Evolutionary conservation across 1,140 invertebrate genomes (phyloP).

Genomic region (Drosophila lacteicornis): DNA sequence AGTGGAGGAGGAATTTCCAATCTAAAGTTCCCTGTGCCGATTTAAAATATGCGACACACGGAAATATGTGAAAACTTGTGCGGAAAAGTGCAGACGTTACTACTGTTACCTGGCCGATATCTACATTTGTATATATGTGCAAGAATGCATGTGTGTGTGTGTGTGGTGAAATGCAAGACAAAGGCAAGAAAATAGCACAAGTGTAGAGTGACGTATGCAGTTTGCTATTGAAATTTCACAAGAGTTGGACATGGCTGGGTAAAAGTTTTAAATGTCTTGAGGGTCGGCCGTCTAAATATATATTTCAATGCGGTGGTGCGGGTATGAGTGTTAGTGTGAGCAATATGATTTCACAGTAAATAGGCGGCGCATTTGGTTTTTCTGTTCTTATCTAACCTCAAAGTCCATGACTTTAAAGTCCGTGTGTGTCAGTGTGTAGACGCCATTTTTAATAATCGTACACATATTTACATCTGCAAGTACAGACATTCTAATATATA

Average conservation of each 20-base stretch:
- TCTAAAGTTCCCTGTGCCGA: slow-evolving; percentile 9
- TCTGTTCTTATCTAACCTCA: slow-evolving; percentile 63
- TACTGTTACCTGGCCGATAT: slow-evolving; percentile 20
- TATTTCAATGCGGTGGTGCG: neutral
- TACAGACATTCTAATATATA: slow-evolving; percentile 27
- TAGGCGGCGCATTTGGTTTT: slow-evolving; percentile 59
- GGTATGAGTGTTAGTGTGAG: slow-evolving; percentile 9
- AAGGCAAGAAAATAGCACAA: slow-evolving; percentile 64
- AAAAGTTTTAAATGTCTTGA: slow-evolving; percentile 36
- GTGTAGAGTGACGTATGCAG: slow-evolving; percentile 74
- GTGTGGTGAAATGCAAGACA: slow-evolving; percentile 73
- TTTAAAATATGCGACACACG: slow-evolving; percentile 25
- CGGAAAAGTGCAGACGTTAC: slow-evolving; percentile 59
- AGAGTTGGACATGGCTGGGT: slow-evolving; percentile 28
- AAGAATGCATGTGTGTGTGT: slow-evolving; percentile 18
- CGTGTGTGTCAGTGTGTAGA: slow-evolving; percentile 24
- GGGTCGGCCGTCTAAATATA: slow-evolving; percentile 29
- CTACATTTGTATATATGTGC: slow-evolving; percentile 25
- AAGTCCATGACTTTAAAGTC: slow-evolving; percentile 40
- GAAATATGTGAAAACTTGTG: slow-evolving; percentile 14
- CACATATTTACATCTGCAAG: slow-evolving; percentile 2
- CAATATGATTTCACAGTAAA: slow-evolving; percentile 37
- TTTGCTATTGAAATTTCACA: slow-evolving; percentile 59
- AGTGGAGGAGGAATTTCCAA: neutral
- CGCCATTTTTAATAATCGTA: slow-evolving; percentile 62